Conservation (phyloP, 2,113 vertebrate species). For the Myrmophylax atrothorax region DNA sequence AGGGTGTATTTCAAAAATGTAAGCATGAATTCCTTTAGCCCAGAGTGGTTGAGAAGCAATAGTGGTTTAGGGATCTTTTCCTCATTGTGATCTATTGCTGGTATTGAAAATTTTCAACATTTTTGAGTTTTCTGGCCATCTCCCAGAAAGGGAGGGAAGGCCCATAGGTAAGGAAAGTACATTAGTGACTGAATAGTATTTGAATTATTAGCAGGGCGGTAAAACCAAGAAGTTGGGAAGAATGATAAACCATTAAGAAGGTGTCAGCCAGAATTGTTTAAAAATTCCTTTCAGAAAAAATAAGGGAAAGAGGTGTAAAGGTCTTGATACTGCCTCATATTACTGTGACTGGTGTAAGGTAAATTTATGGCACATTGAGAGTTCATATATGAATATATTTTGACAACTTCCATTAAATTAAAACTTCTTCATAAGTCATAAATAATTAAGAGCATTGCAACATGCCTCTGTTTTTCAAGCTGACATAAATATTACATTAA, state of each 20-base stretch:
- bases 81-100: not conserved
- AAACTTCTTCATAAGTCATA: not conserved
- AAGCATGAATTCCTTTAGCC: not conserved
- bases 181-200: not conserved
- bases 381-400: not conserved
- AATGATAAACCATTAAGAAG: not conserved
- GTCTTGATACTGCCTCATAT: not conserved
- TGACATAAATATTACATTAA: slow-evolving; percentile 72
- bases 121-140: not conserved
- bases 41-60: not conserved
- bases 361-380: not conserved
- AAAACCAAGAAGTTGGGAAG: not conserved
- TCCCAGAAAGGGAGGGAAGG: not conserved
- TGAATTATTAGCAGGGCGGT: not conserved
- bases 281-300: not conserved
- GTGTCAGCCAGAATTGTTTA: not conserved
- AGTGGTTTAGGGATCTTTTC: not conserved
- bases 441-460: slow-evolving; percentile 14
- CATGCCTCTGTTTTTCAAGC: slow-evolving; percentile 47
- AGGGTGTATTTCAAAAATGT: not conserved
- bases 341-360: not conserved
- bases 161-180: not conserved
- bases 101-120: not conserved
- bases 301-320: not conserved
- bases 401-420: not conserved